Evolutionary conservation across 2,888 invertebrate species (phyloP).

Genomic region (Schrankia costaestrigalis): DNA sequence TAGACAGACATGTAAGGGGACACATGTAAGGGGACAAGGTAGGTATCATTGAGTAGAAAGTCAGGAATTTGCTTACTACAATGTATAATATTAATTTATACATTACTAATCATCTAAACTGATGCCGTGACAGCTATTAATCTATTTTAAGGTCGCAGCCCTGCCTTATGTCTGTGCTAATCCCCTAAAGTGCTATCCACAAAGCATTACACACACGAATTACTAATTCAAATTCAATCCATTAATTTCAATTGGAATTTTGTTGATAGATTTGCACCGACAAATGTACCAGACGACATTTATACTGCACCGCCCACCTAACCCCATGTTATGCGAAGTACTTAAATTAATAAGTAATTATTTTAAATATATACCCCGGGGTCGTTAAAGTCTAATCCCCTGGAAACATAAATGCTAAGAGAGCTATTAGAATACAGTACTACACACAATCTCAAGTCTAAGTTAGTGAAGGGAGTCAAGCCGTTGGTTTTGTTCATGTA

Average conservation of each 20-base stretch:
- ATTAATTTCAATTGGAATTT: constrained; percentile 34
- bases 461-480: too few relatives aligned
- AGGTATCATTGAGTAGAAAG: too few relatives aligned
- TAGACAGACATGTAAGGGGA: too few relatives aligned
- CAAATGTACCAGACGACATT: constrained; percentile 6
- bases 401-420: too few relatives aligned
- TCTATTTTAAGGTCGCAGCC: constrained; percentile 32
- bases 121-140: constrained; percentile 17
- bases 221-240: constrained; percentile 45
- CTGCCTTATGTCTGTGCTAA: constrained; percentile 38
- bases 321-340: constrained; percentile 3
- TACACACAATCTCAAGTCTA: too few relatives aligned
- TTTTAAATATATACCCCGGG: too few relatives aligned
- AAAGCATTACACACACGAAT: constrained; percentile 34
- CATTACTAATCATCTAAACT: neutral
- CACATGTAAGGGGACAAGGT: too few relatives aligned
- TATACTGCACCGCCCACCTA: constrained; percentile 3
- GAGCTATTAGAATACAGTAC: too few relatives aligned
- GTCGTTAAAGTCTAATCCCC: too few relatives aligned
- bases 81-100: neutral
- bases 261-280: constrained; percentile 15
- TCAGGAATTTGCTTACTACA: too few relatives aligned
- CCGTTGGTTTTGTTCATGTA: too few relatives aligned
- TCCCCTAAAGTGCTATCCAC: constrained; percentile 45
- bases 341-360: too few relatives aligned